Evolutionary conservation across 2,113 vertebrate genomes (phyloP), one percentile per base, ranked within the genome.

Genomic region (Thalassarche chlororhynchos): DNA sequence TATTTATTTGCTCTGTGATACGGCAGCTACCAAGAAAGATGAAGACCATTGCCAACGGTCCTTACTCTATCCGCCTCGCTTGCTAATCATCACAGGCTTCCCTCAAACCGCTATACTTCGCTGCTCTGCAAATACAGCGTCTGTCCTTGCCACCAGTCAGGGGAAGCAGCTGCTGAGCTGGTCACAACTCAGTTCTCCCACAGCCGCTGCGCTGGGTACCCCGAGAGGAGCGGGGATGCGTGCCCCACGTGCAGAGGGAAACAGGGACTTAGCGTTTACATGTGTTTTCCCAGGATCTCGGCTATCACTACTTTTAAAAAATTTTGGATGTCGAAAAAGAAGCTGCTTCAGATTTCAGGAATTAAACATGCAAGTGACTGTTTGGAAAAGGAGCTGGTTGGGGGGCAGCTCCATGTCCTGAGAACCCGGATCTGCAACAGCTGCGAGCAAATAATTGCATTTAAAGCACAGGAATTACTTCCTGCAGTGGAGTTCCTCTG

Each of bases 1-100:
- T 1, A 0, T 17, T 15, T 16, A 1, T 18, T 19, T 51, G 29
- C 14, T 19, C 65, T 3, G 8, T 3, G 9, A 5, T 4, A 11
- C 2, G 1, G 80, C 89, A 76, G 46, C 80, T 51, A 8, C 64
- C 65, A 2, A 7, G 42, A 21, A 29, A 74, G 58, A 32, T 28
- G 36, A 29, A 61, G 60, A 11, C 11, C 34, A 1, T 2, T 34
- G 3, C 20, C 51, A 17, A 31, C 0, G 0, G 25, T 7, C 54
- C 54, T 42, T 20, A 3, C 31, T 19, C 66, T 18, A 5, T 6
- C 28, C 51, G 3, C 17, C 29, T 54, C 38, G 1, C n/a, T 25
- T 9, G 4, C 28, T n/a, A 5, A 6, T 3, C 42, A 46, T 15
- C 85, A 54, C 19, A 21, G 31, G 44, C 40, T 69, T 42, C 75